Evolutionary conservation across 2,113 vertebrate genomes (phyloP).

Genomic region (Anseranas semipalmata): DNA sequence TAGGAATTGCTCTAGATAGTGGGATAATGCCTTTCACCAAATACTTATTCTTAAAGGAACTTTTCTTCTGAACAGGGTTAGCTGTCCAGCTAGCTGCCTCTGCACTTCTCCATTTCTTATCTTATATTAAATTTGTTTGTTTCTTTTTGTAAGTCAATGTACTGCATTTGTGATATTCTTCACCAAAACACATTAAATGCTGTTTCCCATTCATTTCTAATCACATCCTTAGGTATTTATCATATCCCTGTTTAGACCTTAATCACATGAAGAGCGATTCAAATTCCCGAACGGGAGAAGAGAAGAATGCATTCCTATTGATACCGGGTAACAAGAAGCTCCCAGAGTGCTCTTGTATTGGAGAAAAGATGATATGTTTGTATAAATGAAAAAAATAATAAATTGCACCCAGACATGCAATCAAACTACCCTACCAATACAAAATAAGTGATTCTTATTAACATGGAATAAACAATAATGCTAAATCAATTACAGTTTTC

Average conservation of each 20-base stretch:
- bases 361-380: neutral
- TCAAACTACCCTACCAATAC: neutral
- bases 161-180: neutral
- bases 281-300: neutral
- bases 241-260: neutral
- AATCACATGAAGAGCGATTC: neutral
- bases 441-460: neutral
- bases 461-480: neutral
- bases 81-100: neutral
- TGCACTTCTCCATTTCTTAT: too few species aligned
- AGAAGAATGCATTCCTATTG: neutral
- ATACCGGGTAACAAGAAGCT: neutral
- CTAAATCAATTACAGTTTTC: neutral
- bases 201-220: neutral
- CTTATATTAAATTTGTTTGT: neutral
- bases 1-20: neutral
- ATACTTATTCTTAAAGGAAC: neutral
- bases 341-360: neutral
- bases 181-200: neutral
- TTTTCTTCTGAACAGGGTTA: neutral
- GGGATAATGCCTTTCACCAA: neutral
- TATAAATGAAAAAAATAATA: neutral
- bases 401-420: neutral
- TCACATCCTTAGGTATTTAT: neutral
- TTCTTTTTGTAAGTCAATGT: neutral